Conservation (phyloP, 2,797 vertebrate genomes). For the Falco novaeseelandiae region DNA sequence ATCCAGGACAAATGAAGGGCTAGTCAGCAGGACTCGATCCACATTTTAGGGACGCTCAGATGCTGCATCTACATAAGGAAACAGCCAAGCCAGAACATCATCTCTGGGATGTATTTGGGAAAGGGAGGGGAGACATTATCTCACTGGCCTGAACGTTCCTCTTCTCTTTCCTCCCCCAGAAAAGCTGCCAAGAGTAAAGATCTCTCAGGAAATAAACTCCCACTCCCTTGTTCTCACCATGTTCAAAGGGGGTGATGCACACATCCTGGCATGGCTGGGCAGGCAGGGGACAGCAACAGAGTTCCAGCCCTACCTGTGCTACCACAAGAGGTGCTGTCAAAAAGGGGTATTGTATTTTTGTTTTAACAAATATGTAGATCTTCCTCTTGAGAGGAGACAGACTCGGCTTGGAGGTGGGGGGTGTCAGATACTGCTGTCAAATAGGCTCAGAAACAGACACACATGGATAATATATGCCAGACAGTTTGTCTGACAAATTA, state of each 20-base stretch:
- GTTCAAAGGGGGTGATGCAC: conserved; percentile 52
- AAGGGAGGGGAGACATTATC: conserved; percentile 41
- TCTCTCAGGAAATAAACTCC: conserved; percentile 61
- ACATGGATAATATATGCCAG: conserved; percentile 41
- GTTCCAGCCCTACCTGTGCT: conserved; percentile 17
- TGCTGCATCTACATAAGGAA: not conserved
- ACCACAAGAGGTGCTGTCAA: not conserved
- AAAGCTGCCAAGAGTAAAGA: conserved; percentile 60
- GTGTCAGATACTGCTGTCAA: conserved; percentile 62
- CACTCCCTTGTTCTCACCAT: conserved; percentile 47
- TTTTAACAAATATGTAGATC: not conserved
- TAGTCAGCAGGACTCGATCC: not conserved
- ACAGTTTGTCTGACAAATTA: conserved; percentile 65
- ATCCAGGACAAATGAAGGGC: not conserved
- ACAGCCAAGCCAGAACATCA: not conserved
- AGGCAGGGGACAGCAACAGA: not conserved
- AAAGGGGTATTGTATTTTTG: not conserved
- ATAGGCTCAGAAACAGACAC: conserved; percentile 50
- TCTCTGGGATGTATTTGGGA: not conserved
- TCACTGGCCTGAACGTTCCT: conserved; percentile 39
- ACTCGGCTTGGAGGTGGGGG: conserved; percentile 44
- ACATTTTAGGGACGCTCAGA: not conserved
- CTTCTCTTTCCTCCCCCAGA: conserved; percentile 57
- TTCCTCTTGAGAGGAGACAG: conserved; percentile 2
- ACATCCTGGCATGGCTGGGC: conserved; percentile 13